Percentiles rank a stretch among this genome's conserved stretches.
Conservation (phyloP, 2,888 invertebrate genomes). For the Apamea sordens region DNA sequence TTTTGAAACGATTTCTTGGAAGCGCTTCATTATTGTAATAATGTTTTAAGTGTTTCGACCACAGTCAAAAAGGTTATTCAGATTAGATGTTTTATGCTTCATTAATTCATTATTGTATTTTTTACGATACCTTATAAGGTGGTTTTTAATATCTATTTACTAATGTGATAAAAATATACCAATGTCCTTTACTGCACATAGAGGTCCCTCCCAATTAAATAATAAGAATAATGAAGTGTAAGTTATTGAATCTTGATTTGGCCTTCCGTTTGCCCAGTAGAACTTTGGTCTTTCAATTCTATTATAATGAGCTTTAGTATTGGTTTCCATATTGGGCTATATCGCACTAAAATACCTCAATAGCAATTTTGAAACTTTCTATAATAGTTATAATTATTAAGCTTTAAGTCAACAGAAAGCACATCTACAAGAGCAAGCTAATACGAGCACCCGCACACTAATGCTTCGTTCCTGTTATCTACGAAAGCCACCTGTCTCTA, state of each 20-base stretch:
- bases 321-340: not conserved
- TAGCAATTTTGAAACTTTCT: conserved; percentile 2
- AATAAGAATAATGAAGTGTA: not conserved
- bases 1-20: conserved; percentile 63
- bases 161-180: conserved; percentile 5
- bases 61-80: conserved; percentile 35
- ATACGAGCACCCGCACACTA: conserved; percentile 52
- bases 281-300: not conserved
- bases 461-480: conserved; percentile 72
- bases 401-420: conserved; percentile 11
- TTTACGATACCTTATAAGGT: conserved; percentile 20
- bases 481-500: conserved; percentile 78
- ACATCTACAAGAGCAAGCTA: conserved; percentile 32
- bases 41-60: conserved; percentile 47
- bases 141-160: conserved; percentile 15
- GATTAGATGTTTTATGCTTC: conserved; percentile 17
- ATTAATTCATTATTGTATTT: conserved; percentile 23
- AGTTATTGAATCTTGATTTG: not conserved
- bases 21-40: conserved; percentile 59
- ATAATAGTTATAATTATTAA: not conserved
- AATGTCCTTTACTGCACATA: not conserved
- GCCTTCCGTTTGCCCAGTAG: not conserved
- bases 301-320: not conserved
- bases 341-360: not conserved
- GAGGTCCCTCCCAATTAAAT: conserved; percentile 4